phyloP scores from a whole-genome alignment of 64 coral and sea anemone species.

The Stichodactyla helianthus region DNA sequence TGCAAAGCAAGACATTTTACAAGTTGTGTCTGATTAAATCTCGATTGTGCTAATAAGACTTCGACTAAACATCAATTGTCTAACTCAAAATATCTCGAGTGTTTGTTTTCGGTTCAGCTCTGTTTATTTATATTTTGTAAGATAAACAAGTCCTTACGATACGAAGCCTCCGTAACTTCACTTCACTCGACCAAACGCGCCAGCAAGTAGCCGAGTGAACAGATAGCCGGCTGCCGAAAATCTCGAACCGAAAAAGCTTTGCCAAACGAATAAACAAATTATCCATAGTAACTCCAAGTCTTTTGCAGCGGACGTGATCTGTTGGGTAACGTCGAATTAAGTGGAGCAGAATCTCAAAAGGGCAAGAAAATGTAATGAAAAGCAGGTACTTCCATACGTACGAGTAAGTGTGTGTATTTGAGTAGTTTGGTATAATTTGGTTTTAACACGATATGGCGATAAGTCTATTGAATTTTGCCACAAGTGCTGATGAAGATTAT shows the following conservation, averaged over 20 bases:
- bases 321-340: too few species aligned
- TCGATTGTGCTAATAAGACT: conserved; percentile 7
- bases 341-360: too few species aligned
- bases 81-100: conserved; percentile 7
- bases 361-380: neutral
- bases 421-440: neutral
- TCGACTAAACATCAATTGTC: conserved; percentile 26
- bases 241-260: neutral
- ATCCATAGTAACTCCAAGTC: neutral
- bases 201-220: neutral
- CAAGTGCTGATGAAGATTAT: neutral
- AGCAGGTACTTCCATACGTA: neutral
- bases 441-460: neutral
- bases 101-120: conserved; percentile 10
- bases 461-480: neutral
- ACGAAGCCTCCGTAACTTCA: neutral
- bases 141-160: conserved; percentile 14
- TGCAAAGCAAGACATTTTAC: neutral
- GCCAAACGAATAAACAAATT: neutral
- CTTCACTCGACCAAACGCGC: neutral
- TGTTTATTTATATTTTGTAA: conserved; percentile 22
- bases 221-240: too few species aligned
- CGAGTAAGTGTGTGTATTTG: neutral
- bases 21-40: neutral
- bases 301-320: too few species aligned